A percentile compares a stretch with the other conserved stretches of the same genome.
These are phyloP conservation scores for Megaceryle maxima DNA, from an alignment of 2,113 vertebrate genomes.

Conservation along the genomic window DNA sequence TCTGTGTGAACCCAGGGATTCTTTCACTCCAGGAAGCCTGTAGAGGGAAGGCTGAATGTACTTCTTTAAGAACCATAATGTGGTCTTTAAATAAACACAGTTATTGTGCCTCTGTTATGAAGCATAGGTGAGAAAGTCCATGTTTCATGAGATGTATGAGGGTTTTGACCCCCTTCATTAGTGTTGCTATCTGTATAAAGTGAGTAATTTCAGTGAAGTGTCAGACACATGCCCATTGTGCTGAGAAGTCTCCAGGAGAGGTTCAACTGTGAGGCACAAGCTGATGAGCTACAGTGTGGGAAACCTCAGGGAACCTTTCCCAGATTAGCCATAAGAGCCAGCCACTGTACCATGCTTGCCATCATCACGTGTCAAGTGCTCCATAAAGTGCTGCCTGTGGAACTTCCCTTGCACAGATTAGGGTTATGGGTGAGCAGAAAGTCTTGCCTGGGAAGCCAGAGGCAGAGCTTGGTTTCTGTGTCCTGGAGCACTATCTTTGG, in stretches of 20 bases:
- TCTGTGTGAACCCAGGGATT: not conserved
- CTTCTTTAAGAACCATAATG: fast-evolving
- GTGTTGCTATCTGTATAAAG: not conserved
- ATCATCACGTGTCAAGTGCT: not conserved
- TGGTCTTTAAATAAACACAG: not conserved
- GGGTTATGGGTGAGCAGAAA: not conserved
- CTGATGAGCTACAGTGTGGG: not conserved
- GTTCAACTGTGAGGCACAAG: not conserved
- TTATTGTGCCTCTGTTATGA: not conserved
- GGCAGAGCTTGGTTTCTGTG: not conserved
- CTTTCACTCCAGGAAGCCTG: not conserved
- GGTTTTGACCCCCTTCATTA: not conserved
- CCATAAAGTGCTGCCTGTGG: fast-evolving
- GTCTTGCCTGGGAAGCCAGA: not conserved
- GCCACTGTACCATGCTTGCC: not conserved
- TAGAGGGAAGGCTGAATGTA: not conserved
- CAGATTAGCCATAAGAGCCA: not conserved
- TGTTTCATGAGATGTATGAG: not conserved
- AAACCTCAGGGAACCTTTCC: not conserved
- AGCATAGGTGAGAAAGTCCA: not conserved
- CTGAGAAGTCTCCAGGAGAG: not conserved
- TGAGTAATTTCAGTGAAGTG: not conserved
- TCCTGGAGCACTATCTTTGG: not conserved
- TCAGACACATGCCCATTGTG: fast-evolving
- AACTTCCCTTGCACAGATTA: not conserved